Base-by-base conservation (phyloP, 2,797 vertebrate species). In the Trachurus trachurus region DNA sequence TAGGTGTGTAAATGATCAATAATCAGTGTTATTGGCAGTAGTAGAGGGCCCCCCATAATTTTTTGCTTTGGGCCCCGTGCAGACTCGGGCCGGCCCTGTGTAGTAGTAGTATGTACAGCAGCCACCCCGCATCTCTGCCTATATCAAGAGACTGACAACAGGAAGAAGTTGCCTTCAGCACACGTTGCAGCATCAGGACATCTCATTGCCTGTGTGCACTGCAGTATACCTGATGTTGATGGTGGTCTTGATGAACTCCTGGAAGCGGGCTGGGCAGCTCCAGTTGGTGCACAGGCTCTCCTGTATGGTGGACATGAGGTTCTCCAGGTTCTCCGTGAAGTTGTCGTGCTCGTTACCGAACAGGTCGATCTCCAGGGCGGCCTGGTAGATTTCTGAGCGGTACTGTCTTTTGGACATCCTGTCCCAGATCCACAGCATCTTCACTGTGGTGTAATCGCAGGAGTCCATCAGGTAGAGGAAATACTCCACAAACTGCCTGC, bases 271-370 rank as follows among this genome's bases (percentile, higher is more conserved):
- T 0, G 95, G 96, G 76, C 97, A 98, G 86, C 83, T 93, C 92
- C 95, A 94, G 92, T 93, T 95, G 71, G 94, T 96, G 87, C 97
- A 97, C 74, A 95, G 92, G 87, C 95, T 97, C 91, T 97, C 96
- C 88, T 98, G 97, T n/a, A 96, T 87, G 53, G 96, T 97, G 53
- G 95, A 96, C 97, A 98, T 96, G 63, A 98, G 94, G 89, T 95
- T 95, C 85, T 97, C 96, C 65, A 98, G 93, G 90, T 98, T 98
- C 87, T 96, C 94, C 47, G 97, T 98, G 89, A 98, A 98, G 91
- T 98, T 98, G 67, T 97, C 95, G 12, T 98, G 97, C 86, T 98
- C 97, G n/a, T 98, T 97, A 2, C 97, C 96, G 70, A 97, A 98
- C 76, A 98, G 91, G 89, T 98, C 97, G 15, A 98, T 98, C 88